Percentiles rank a stretch among this genome's conserved stretches.
Evolutionary conservation across 2,113 vertebrate genomes (phyloP).

Genomic region (Anseranas semipalmata): DNA sequence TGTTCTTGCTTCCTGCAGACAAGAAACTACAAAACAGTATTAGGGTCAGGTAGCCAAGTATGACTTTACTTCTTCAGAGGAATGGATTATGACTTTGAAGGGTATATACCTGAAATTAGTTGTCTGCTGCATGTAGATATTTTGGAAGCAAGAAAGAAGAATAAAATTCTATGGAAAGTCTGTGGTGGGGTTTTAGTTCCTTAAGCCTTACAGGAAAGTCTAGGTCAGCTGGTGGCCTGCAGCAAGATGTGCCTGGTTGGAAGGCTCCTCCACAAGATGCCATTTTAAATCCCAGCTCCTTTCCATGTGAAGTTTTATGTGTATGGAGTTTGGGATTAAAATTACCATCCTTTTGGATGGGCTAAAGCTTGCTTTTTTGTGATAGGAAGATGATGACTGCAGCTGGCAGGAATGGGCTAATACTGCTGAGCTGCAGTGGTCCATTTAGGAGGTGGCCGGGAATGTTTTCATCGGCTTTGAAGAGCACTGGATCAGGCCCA

Average conservation of each 20-base stretch:
- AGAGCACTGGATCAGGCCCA: rapidly evolving
- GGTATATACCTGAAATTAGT: neutral
- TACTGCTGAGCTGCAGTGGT: neutral
- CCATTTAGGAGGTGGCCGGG: neutral
- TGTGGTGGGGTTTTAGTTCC: neutral
- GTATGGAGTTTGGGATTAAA: neutral
- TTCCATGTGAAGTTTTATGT: neutral
- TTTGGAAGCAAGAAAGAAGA: neutral
- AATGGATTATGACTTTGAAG: neutral
- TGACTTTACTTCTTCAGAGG: neutral
- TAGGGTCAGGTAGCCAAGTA: no score
- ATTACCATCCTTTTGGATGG: neutral
- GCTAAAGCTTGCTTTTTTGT: neutral
- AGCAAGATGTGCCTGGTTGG: neutral
- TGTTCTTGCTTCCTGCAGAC: neutral
- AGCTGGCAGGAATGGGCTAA: neutral
- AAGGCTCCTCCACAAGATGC: neutral
- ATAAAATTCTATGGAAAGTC: neutral
- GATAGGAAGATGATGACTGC: neutral
- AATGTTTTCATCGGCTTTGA: neutral
- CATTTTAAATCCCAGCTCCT: neutral
- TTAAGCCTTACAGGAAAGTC: neutral
- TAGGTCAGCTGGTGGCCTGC: neutral
- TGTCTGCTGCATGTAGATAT: neutral
- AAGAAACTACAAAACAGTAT: neutral